phyloP scores from a whole-genome alignment of 2,888 invertebrate genomes.

The Trachelus iudaicus region DNA sequence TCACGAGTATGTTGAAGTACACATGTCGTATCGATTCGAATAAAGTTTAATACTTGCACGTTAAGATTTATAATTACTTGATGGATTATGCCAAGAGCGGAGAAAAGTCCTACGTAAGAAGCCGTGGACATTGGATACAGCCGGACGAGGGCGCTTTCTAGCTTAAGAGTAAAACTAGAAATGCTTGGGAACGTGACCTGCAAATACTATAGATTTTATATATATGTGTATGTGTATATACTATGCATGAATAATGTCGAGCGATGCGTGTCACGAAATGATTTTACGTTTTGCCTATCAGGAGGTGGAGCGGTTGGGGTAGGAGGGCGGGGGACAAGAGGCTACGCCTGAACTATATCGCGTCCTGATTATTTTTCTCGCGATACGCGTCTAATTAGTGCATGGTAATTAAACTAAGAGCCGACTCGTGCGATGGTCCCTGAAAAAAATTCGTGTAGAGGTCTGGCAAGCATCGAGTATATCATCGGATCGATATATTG shows the following conservation, averaged over 20 bases:
- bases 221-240: neutral
- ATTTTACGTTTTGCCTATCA: neutral
- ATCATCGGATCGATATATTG: neutral
- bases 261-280: neutral
- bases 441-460: neutral
- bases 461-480: neutral
- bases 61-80: neutral
- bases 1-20: neutral
- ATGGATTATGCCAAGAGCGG: neutral
- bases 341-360: neutral
- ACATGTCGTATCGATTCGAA: neutral
- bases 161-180: neutral
- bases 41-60: neutral
- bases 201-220: neutral
- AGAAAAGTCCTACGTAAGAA: neutral
- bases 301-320: neutral
- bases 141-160: neutral
- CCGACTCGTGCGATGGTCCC: neutral
- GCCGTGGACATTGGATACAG: neutral
- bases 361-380: neutral
- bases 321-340: no score
- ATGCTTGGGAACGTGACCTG: neutral
- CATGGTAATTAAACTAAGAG: neutral
- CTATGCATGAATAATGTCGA: neutral
- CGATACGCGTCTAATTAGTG: neutral